Percentiles rank a stretch among this genome's conserved stretches.
These are phyloP conservation scores for Apteryx mantelli DNA, from an alignment of 2,113 vertebrate genomes.

Conservation along the genomic window DNA sequence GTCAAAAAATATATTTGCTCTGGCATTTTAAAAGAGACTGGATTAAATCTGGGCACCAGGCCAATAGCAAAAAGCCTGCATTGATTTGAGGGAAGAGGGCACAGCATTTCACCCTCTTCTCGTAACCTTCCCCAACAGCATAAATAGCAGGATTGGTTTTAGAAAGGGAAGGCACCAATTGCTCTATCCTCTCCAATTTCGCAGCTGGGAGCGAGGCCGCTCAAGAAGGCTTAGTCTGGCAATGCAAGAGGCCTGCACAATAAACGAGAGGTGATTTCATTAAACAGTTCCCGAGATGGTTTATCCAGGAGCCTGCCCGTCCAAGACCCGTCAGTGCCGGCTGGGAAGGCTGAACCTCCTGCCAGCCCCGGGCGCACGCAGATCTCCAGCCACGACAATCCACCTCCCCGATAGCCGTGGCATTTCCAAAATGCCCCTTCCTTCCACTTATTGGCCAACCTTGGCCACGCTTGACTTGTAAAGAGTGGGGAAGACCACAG, in stretches of 20 bases:
- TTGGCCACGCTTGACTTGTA: not conserved
- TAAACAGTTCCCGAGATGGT: not conserved
- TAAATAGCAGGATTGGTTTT: fast-evolving
- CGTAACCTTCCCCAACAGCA: not conserved
- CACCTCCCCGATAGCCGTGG: not conserved
- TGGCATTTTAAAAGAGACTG: not conserved
- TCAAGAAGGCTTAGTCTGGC: not conserved
- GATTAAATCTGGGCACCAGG: not conserved
- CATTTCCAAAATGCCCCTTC: not conserved
- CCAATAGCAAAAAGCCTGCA: not conserved
- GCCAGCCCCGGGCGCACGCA: not conserved
- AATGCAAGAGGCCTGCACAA: not conserved
- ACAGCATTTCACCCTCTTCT: not conserved
- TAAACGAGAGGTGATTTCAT: not conserved
- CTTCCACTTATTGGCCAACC: not conserved
- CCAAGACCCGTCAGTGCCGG: fast-evolving
- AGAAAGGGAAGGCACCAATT: not conserved
- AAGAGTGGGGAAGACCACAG: not conserved
- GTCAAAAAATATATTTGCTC: not conserved
- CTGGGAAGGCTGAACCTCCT: not conserved
- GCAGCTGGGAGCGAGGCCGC: no score
- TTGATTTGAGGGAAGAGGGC: not conserved
- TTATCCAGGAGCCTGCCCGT: not conserved
- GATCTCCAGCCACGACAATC: fast-evolving
- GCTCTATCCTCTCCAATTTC: not conserved